A percentile compares a stretch with the other conserved stretches of the same genome.
These are phyloP conservation scores for Coleophora deauratella DNA, from an alignment of 2,888 invertebrate species.

Conservation along the genomic window DNA sequence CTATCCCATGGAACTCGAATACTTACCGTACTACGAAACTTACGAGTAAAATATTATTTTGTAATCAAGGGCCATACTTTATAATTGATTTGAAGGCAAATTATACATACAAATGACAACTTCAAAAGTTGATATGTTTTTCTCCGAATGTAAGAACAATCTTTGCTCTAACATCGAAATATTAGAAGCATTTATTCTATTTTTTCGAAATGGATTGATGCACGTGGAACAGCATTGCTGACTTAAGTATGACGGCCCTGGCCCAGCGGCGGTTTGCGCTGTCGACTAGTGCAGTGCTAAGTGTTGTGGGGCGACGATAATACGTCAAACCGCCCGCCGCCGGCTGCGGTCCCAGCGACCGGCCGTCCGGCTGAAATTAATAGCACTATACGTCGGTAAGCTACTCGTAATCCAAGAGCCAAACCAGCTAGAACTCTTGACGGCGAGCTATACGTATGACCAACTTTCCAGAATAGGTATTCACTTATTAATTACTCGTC, in stretches of 20 bases:
- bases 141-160: no score
- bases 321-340: slow-evolving; percentile 45
- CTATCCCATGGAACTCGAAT: no score
- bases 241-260: neutral
- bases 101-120: no score
- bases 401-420: slow-evolving; percentile 9
- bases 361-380: slow-evolving; percentile 39
- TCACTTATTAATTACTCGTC: no score
- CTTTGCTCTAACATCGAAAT: no score
- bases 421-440: slow-evolving; percentile 7
- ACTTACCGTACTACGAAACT: no score
- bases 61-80: no score
- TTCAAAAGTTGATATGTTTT: no score
- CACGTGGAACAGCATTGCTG: neutral
- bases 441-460: slow-evolving; percentile 1
- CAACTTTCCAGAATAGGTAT: no score
- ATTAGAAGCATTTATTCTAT: neutral
- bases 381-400: slow-evolving; percentile 26
- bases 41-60: no score
- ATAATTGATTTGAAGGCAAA: no score
- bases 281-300: slow-evolving; percentile 30
- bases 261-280: neutral
- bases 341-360: slow-evolving; percentile 33
- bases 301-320: slow-evolving; percentile 48
- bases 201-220: neutral